These are phyloP conservation scores for Eristalinus sepulchralis DNA, from an alignment of 2,888 invertebrate species.

Conservation along the genomic window DNA sequence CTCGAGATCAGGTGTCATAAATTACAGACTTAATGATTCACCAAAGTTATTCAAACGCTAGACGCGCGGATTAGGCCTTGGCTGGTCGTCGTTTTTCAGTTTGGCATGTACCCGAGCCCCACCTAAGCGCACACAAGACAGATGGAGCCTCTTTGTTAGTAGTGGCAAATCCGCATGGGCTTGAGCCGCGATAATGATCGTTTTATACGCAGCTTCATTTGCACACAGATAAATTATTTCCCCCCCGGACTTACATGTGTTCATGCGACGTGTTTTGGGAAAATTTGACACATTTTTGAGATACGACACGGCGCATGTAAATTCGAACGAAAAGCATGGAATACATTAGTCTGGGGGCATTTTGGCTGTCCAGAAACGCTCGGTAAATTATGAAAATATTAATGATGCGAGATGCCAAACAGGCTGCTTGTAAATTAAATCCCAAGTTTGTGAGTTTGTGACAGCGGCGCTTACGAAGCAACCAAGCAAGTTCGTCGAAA, in stretches of 20 bases:
- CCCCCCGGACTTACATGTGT: neutral
- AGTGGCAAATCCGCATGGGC: conserved; percentile 38
- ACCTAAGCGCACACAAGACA: conserved; percentile 2
- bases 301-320: neutral
- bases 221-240: conserved; percentile 19
- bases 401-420: neutral
- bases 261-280: neutral
- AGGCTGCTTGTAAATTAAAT: neutral
- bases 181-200: conserved; percentile 12
- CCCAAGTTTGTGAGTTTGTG: neutral
- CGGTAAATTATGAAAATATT: neutral
- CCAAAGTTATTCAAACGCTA: conserved; percentile 36
- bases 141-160: conserved; percentile 11
- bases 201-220: conserved; percentile 18
- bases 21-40: conserved; percentile 34
- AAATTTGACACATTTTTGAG: neutral
- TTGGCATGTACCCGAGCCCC: conserved; percentile 27
- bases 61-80: conserved; percentile 23
- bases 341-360: neutral
- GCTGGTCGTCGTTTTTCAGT: conserved; percentile 32
- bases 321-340: neutral
- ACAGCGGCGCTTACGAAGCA: neutral
- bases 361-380: neutral
- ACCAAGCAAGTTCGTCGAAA: neutral
- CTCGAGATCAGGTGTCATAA: conserved; percentile 3